Evolutionary conservation across 1,140 invertebrate genomes (phyloP).

Genomic region (Conus betulinus): DNA sequence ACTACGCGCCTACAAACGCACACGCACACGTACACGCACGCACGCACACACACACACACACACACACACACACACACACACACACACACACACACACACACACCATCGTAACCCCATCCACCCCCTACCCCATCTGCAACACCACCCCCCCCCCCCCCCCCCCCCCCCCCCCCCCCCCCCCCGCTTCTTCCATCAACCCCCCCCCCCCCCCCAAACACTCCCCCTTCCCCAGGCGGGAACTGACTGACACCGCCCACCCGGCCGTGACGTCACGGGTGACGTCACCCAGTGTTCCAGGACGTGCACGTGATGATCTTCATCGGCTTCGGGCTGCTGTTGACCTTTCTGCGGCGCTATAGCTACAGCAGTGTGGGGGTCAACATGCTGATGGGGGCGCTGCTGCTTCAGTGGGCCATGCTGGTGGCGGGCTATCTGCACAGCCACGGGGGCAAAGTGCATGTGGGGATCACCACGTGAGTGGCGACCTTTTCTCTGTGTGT

Average conservation of each 20-base stretch:
- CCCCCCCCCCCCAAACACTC: too few species aligned
- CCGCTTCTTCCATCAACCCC: too few species aligned
- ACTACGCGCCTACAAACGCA: background rate
- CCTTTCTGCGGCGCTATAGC: conserved; percentile 91
- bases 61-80: background rate
- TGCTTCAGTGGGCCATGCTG: conserved; percentile 67
- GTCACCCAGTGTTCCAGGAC: conserved; percentile 86
- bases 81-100: background rate
- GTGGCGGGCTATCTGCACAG: conserved; percentile 54
- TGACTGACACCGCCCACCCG: too few species aligned
- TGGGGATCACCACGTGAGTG: conserved; percentile 73
- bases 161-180: background rate
- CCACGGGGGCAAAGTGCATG: conserved; percentile 61
- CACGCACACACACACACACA: background rate
- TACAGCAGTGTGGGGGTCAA: conserved; percentile 92
- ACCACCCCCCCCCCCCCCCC: background rate
- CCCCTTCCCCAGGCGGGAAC: too few species aligned
- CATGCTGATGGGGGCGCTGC: conserved; percentile 81
- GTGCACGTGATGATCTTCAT: conserved; percentile 98
- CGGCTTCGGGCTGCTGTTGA: conserved; percentile 97
- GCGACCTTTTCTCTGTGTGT: background rate
- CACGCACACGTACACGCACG: background rate
- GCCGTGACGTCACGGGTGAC: background rate
- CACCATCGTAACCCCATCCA: background rate
- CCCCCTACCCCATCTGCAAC: background rate